These are phyloP conservation scores for Trypoxylus dichotomus DNA, from an alignment of 1,140 invertebrate species.

Conservation along the genomic window DNA sequence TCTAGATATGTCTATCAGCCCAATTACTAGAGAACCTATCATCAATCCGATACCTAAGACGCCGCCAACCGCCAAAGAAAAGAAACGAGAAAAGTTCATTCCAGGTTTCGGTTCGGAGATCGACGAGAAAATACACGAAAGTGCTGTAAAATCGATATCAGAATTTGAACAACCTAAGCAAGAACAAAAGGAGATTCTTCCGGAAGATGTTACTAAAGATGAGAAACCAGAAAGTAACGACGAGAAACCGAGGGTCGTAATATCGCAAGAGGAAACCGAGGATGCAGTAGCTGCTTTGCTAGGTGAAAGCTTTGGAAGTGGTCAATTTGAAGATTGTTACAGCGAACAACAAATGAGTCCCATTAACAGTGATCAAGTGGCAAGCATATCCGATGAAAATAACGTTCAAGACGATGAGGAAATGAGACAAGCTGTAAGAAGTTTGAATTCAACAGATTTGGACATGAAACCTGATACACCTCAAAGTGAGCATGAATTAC, in stretches of 20 bases:
- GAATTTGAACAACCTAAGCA: constrained; percentile 56
- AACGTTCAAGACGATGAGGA: constrained; percentile 74
- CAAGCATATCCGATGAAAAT: constrained; percentile 57
- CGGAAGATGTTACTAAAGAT: constrained; percentile 44
- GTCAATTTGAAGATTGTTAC: constrained; percentile 58
- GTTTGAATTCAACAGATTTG: constrained; percentile 70
- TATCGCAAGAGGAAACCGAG: constrained; percentile 90
- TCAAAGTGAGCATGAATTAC: constrained; percentile 78
- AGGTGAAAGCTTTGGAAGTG: constrained; percentile 76
- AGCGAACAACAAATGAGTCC: constrained; percentile 52
- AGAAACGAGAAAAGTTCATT: constrained; percentile 64
- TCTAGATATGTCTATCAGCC: constrained; percentile 46
- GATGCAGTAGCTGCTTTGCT: constrained; percentile 86
- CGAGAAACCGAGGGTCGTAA: constrained; percentile 79
- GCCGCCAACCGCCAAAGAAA: constrained; percentile 50
- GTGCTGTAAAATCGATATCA: constrained; percentile 75
- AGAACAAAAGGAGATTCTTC: constrained; percentile 48
- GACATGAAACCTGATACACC: constrained; percentile 82
- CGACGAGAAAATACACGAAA: constrained; percentile 75
- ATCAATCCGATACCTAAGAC: constrained; percentile 63
- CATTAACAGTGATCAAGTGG: constrained; percentile 51
- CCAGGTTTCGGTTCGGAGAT: constrained; percentile 70
- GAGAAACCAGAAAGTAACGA: constrained; percentile 54
- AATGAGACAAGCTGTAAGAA: constrained; percentile 76
- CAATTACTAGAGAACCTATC: constrained; percentile 55